Percentiles rank a stretch among this genome's conserved stretches.
phyloP scores from a whole-genome alignment of 2,888 invertebrate species.

The Phasia obesa region DNA sequence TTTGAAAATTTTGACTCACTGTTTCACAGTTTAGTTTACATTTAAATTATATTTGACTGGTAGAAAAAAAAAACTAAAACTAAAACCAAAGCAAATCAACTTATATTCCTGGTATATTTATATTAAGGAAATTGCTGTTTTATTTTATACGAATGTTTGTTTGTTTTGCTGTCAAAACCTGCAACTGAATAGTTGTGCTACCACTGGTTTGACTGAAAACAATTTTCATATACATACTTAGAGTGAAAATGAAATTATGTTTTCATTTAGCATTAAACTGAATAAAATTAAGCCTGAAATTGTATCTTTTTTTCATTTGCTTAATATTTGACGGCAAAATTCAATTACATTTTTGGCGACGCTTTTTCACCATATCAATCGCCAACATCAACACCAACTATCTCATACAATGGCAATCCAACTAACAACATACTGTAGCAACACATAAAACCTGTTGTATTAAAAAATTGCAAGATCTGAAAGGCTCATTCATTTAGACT shows the following conservation, averaged over 20 bases:
- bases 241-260: not conserved
- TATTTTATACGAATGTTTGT: slow-evolving; percentile 18
- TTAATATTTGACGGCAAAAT: slow-evolving; percentile 78
- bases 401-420: slow-evolving; percentile 36
- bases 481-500: slow-evolving; percentile 27
- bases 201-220: slow-evolving; percentile 25
- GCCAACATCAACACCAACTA: slow-evolving; percentile 48
- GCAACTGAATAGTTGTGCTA: slow-evolving; percentile 37
- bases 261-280: slow-evolving; percentile 64
- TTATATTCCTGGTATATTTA: slow-evolving; percentile 15
- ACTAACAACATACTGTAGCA: slow-evolving; percentile 15
- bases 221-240: not conserved
- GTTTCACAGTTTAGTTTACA: no score
- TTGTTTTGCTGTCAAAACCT: slow-evolving; percentile 14
- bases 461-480: slow-evolving; percentile 31
- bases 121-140: slow-evolving; percentile 39
- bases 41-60: slow-evolving; percentile 5
- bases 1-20: no score
- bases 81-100: not conserved
- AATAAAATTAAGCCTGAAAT: slow-evolving; percentile 80
- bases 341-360: slow-evolving; percentile 76
- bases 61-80: not conserved
- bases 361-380: slow-evolving; percentile 63
- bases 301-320: slow-evolving; percentile 73
- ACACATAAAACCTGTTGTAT: slow-evolving; percentile 38